Percentiles rank a stretch among this genome's conserved stretches.
These are phyloP conservation scores for Perognathus longimembris DNA, from an alignment of 2,113 vertebrate species.

Conservation along the genomic window DNA sequence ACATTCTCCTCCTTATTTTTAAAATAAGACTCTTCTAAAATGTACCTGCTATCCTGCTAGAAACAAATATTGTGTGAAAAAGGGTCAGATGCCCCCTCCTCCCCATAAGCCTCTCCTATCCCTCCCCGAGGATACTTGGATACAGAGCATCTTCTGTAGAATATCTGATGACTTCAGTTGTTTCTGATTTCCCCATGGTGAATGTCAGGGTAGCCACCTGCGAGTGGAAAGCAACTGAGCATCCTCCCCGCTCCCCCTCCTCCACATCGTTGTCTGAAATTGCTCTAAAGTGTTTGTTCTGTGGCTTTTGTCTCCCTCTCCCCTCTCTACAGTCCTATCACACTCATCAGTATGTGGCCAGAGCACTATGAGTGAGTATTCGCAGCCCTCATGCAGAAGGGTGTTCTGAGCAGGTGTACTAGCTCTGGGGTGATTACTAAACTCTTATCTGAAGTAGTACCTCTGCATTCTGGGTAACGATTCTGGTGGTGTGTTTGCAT, in stretches of 20 bases:
- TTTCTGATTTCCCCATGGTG: slow-evolving; percentile 54
- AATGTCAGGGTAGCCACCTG: background rate
- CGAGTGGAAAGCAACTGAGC: slow-evolving; percentile 5
- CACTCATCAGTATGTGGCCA: slow-evolving; percentile 99
- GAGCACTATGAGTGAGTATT: slow-evolving; percentile 99
- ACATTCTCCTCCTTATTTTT: background rate
- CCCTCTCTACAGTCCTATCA: slow-evolving; percentile 95
- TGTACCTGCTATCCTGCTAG: background rate
- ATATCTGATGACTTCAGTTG: slow-evolving; percentile 37
- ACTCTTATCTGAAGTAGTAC: slow-evolving; percentile 61
- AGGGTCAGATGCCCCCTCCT: background rate
- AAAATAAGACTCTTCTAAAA: background rate
- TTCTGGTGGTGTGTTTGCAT: slow-evolving; percentile 50
- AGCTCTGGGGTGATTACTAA: slow-evolving; percentile 62
- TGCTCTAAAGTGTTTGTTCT: slow-evolving; percentile 82
- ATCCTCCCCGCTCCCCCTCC: slow-evolving; percentile 28
- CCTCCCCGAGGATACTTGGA: background rate
- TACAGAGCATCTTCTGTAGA: background rate
- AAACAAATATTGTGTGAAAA: background rate
- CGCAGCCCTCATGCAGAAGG: slow-evolving; percentile 23
- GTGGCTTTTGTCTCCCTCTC: slow-evolving; percentile 80
- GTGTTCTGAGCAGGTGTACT: slow-evolving; percentile 22
- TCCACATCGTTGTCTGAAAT: slow-evolving; percentile 61
- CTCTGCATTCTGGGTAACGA: slow-evolving; percentile 52
- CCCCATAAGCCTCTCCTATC: background rate